Base-by-base conservation (phyloP, 1,140 invertebrate species). In the Drosophila bocqueti region DNA sequence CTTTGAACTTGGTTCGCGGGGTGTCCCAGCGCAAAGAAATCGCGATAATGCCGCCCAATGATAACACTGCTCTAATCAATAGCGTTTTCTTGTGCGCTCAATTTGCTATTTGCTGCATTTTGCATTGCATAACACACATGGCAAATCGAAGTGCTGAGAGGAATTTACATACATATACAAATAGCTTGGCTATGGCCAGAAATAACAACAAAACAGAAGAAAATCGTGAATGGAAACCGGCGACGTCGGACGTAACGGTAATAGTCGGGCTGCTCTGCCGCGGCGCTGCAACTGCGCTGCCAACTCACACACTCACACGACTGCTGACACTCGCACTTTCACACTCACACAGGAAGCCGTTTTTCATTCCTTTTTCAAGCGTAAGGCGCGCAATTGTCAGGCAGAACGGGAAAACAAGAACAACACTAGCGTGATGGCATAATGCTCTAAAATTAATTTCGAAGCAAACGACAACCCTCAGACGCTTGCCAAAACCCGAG, bases 361-460 rank as follows among this genome's bases (percentile, higher is more conserved):
- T 83, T 87, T 74, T 69, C 54, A 58, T 82, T 79, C 50, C 61
- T 67, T 76, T 74, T 59, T 73, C 34, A 60, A 42, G 40, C 75
- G 75, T 81, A 78, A 79, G 75, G 84, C 84, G 81, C 77, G 65
- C 81, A 78, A 74, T 76, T 82, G 71, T 69, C 74, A 83, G 71
- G 65, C 55, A 74, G 45, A 78, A 73, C 71, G 47, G 49, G 18
- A 16, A 67, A 36, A 66, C 50, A 42, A 29, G 16, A 50, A 52
- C 36, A 52, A 34, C 50, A 83, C 57, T 71, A 58, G 77, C 50
- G 66, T 63, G 79, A 89, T 90, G 85, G 85, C 85, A 90, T 90
- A 90, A 90, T 90, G 71, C 86, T 91, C 79, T 90, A 90, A 90
- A 90, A 90, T 90, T 86, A 90, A 91, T 91, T 91, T 82, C 79